These are phyloP conservation scores for Melanocharis versteri DNA, from an alignment of 2,113 vertebrate species.

Conservation along the genomic window DNA sequence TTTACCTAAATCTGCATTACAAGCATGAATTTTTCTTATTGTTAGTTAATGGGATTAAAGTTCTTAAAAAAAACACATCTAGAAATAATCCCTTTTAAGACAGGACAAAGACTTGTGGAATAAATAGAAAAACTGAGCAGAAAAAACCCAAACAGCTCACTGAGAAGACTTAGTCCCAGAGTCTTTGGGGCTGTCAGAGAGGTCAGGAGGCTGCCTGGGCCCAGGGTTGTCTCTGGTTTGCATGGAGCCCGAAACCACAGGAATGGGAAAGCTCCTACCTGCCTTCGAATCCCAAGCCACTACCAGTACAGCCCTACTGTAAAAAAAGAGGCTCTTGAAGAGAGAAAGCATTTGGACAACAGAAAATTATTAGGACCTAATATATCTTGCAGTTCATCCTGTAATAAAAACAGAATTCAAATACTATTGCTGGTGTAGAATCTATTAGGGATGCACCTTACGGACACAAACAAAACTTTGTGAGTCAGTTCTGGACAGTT, in stretches of 20 bases:
- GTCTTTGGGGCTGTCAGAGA: neutral
- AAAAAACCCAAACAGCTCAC: neutral
- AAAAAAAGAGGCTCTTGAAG: neutral
- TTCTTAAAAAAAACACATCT: neutral
- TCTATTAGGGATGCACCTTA: neutral
- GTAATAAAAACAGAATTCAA: neutral
- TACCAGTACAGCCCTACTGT: rapidly evolving
- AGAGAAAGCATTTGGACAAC: neutral
- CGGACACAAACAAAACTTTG: neutral
- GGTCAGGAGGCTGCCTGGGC: neutral
- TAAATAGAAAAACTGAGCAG: neutral
- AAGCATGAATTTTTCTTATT: neutral
- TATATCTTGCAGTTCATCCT: neutral
- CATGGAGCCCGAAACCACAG: neutral
- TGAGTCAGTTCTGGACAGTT: neutral
- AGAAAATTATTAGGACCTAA: neutral
- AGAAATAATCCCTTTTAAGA: neutral
- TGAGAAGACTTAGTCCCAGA: neutral
- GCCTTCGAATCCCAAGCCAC: neutral
- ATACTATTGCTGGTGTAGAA: neutral
- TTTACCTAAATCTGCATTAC: neutral
- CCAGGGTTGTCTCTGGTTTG: neutral
- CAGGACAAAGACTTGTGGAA: neutral
- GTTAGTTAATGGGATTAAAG: neutral
- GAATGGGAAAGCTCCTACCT: neutral